Evolutionary conservation across 2,797 vertebrate species (phyloP), one percentile per base, ranked within the genome.

Genomic region (Chelon labrosus): DNA sequence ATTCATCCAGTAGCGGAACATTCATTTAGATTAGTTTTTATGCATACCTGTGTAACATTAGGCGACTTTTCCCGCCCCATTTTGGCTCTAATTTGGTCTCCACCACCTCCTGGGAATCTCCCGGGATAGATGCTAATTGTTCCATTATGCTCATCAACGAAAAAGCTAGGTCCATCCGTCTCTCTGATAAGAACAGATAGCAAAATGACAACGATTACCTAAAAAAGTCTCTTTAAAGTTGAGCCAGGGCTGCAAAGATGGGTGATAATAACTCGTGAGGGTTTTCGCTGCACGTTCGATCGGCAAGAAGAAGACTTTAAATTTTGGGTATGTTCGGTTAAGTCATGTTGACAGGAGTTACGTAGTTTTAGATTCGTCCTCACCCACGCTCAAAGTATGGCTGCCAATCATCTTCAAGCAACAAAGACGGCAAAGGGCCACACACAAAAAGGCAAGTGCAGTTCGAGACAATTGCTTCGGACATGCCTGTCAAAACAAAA

Each of bases 401-500:
- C 46, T 42, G 50, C 35, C 27, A 31, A 10, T 5, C 52, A 51
- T 57, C 31, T 12, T 31, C 6, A 37, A 25, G 16, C 14, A 66
- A 67, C 46, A 63, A 59, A 68, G 52, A 61, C 66, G 54, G 22
- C 22, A 59, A 63, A 41, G 11, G 49, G 47, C 52, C 74, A 54
- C 78, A 75, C 77, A 55, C n/a, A 57, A 4, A 54, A 10, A 69
- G 19, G 2, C 31, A 35, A 74, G 12, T 67, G 64, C 4, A 20
- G 70, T 65, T 37, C 0, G 54, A 65, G 64, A 72, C 38, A 70
- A 77, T 52, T 64, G 38, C 66, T 59, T 57, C 16, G 55, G 77
- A 85, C 62, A 52, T 59, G 57, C 50, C 59, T 77, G 73, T 78
- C 63, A 79, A 78, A 82, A 81, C 51, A 84, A 82, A 27, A 78